phyloP scores from a whole-genome alignment of 2,797 vertebrate genomes.

The Chromobotia macracanthus region DNA sequence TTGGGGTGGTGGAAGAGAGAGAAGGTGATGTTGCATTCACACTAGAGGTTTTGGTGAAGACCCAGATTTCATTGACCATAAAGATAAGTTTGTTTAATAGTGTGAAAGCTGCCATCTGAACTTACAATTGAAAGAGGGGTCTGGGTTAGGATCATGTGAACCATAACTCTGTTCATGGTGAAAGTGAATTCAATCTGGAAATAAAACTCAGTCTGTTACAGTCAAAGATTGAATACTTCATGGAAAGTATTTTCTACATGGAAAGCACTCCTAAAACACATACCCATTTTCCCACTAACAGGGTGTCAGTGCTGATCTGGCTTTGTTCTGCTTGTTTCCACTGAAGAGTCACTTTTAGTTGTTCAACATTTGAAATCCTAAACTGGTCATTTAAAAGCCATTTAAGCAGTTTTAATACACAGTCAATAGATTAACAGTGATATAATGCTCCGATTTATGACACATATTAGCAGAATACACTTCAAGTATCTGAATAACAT shows the following conservation, averaged over 20 bases:
- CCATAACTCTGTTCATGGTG: constrained; percentile 16
- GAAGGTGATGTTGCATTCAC: constrained; percentile 2
- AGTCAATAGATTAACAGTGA: not conserved
- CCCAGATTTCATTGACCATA: constrained; percentile 20
- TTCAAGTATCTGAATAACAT: not conserved
- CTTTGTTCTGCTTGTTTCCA: not conserved
- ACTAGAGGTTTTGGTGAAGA: constrained; percentile 5
- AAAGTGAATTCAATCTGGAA: not conserved
- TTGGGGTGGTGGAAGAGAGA: too few species aligned
- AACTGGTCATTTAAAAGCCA: not conserved
- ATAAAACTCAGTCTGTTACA: not conserved
- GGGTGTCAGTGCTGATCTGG: not conserved
- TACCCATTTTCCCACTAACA: too few species aligned
- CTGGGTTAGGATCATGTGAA: constrained; percentile 6
- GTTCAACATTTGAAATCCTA: too few species aligned
- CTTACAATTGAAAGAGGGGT: not conserved
- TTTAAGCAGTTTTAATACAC: not conserved
- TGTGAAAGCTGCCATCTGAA: not conserved
- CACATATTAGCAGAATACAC: not conserved
- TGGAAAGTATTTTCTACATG: not conserved
- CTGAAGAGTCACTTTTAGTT: too few species aligned
- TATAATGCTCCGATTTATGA: not conserved
- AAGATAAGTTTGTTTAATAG: not conserved
- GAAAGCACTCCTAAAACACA: constrained; percentile 7
- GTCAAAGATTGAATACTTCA: not conserved